phyloP scores from a whole-genome alignment of 2,797 vertebrate species.

The Epinephelus coioides region DNA sequence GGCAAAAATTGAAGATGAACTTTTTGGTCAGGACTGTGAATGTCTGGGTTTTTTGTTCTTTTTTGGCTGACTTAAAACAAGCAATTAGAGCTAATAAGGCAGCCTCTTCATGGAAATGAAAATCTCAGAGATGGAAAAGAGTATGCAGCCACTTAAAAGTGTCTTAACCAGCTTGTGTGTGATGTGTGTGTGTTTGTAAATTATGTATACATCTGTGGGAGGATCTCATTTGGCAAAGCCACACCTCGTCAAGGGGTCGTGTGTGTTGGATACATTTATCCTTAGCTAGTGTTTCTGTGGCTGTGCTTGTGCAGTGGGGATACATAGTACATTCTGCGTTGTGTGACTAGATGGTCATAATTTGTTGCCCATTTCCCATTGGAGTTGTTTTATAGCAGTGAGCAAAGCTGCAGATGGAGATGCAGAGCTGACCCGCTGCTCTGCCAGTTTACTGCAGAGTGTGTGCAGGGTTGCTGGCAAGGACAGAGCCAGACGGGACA shows the following conservation, averaged over 20 bases:
- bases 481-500: not conserved
- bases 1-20: not conserved
- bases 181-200: conserved; percentile 36
- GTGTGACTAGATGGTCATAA: not conserved
- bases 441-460: conserved; percentile 21
- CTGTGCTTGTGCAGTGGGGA: not conserved
- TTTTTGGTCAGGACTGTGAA: not conserved
- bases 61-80: not conserved
- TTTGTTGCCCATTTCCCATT: conserved; percentile 19
- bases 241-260: conserved; percentile 13
- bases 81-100: not conserved
- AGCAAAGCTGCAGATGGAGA: conserved; percentile 25
- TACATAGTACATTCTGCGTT: not conserved
- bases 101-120: conserved; percentile 1
- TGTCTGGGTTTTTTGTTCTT: not conserved
- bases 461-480: conserved; percentile 7
- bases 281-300: not conserved
- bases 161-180: conserved; percentile 7
- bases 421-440: conserved; percentile 32
- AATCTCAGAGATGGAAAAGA: conserved; percentile 10
- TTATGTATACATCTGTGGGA: conserved; percentile 40
- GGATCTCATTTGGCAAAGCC: conserved; percentile 42
- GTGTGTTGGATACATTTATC: conserved; percentile 22
- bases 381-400: conserved; percentile 23
- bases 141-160: conserved; percentile 7